Conservation (phyloP, 92 coral and sea anemone species). For the Siderastrea radians region DNA sequence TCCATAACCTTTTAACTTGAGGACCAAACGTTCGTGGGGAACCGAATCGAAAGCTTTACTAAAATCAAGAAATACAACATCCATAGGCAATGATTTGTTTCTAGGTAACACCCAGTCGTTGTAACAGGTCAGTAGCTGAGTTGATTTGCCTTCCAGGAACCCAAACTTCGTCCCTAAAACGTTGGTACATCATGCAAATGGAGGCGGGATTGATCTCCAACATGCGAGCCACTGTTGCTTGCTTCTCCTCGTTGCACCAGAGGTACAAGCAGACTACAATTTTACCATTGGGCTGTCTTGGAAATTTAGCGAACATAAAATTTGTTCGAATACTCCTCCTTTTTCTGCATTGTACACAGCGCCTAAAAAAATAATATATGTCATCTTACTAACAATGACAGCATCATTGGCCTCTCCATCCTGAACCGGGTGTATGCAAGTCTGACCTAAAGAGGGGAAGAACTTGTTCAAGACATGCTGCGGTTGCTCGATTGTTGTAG, state of each 20-base stretch:
- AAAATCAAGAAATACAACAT: slow-evolving; percentile 24
- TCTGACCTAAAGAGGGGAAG: no score
- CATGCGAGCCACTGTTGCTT: slow-evolving; percentile 1
- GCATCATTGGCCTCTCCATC: no score
- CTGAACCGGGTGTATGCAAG: no score
- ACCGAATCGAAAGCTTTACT: slow-evolving; percentile 27
- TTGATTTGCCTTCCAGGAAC: slow-evolving; percentile 38
- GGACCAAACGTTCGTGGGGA: slow-evolving; percentile 33
- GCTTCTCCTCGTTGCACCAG: slow-evolving; percentile 4
- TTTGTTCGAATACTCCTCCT: slow-evolving; percentile 6
- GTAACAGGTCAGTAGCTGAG: slow-evolving; percentile 32
- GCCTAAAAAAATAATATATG: background rate
- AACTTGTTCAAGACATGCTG: no score
- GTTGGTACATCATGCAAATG: background rate
- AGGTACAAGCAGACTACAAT: background rate
- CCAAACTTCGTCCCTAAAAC: slow-evolving; percentile 15
- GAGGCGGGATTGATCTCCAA: background rate
- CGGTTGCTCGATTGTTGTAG: no score
- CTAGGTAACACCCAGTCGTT: slow-evolving; percentile 49
- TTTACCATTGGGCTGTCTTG: background rate
- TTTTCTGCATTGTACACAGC: slow-evolving; percentile 9
- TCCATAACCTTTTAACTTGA: slow-evolving; percentile 34
- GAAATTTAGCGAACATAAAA: background rate
- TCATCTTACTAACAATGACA: background rate
- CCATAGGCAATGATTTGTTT: slow-evolving; percentile 27